Evolutionary conservation across 2,888 invertebrate genomes (phyloP).

Genomic region (Agrotis puta): DNA sequence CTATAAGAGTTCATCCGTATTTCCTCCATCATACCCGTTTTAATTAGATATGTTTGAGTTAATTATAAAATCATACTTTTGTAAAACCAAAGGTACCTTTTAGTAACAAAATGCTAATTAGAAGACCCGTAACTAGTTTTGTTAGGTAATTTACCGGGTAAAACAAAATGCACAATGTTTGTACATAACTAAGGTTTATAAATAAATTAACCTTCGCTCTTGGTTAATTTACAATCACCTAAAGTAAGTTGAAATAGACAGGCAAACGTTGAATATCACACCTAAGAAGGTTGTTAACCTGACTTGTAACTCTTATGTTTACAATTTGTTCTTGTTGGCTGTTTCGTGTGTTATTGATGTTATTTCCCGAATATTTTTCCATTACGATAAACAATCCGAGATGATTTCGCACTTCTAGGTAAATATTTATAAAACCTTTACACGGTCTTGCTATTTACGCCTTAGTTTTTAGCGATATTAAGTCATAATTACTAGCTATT

Average conservation of each 20-base stretch:
- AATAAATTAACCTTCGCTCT: conserved; percentile 6
- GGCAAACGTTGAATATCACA: conserved; percentile 24
- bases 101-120: background rate
- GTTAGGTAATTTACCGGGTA: conserved; percentile 11
- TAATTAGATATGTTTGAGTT: no score
- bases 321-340: conserved; percentile 12
- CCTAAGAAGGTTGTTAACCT: conserved; percentile 19
- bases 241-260: conserved; percentile 1
- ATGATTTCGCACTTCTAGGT: conserved; percentile 17
- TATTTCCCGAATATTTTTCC: background rate
- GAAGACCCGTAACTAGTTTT: background rate
- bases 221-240: conserved; percentile 30
- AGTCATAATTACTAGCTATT: background rate
- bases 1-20: no score
- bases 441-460: background rate
- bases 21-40: no score
- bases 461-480: background rate
- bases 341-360: background rate
- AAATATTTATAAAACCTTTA: conserved; percentile 1
- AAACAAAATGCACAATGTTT: background rate
- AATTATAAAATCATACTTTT: no score
- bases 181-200: background rate
- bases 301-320: conserved; percentile 8
- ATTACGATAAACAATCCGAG: conserved; percentile 4
- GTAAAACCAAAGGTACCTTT: background rate